Percentiles rank a stretch among this genome's conserved stretches.
These are phyloP conservation scores for Lithobius niger DNA, from an alignment of 1,140 invertebrate genomes.

Conservation along the genomic window DNA sequence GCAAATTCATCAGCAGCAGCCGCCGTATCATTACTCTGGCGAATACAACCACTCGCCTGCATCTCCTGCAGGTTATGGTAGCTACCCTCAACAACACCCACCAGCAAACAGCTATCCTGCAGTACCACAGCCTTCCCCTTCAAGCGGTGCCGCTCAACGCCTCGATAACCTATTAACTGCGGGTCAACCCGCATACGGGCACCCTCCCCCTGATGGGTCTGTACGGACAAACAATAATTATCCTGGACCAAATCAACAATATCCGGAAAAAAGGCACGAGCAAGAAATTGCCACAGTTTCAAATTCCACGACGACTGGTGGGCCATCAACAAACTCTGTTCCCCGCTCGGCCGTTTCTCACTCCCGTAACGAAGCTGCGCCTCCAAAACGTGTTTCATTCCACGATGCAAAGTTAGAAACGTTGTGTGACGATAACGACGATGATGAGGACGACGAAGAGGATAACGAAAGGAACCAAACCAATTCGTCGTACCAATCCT, in stretches of 20 bases:
- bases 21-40: slow-evolving; percentile 22
- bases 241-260: too few species aligned
- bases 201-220: slow-evolving; percentile 65
- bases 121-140: slow-evolving; percentile 4
- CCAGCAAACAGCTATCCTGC: slow-evolving; percentile 20
- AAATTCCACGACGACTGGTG: too few species aligned
- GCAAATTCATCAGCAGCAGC: slow-evolving; percentile 14
- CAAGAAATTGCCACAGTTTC: too few species aligned
- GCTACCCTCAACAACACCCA: not conserved
- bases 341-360: too few species aligned
- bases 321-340: too few species aligned
- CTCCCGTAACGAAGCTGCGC: slow-evolving; percentile 9
- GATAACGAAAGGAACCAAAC: not conserved
- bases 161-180: slow-evolving; percentile 21
- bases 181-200: slow-evolving; percentile 62
- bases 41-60: too few species aligned
- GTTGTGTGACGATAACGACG: slow-evolving; percentile 11
- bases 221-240: too few species aligned
- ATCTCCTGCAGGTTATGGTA: too few species aligned
- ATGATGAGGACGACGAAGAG: not conserved
- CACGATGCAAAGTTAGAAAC: slow-evolving; percentile 18
- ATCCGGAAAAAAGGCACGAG: too few species aligned
- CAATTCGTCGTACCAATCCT: slow-evolving; percentile 53
- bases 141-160: slow-evolving; percentile 9
- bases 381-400: slow-evolving; percentile 25